Base-by-base conservation (phyloP, 2,888 invertebrate species). In the Lordiphosa fenestrarum region DNA sequence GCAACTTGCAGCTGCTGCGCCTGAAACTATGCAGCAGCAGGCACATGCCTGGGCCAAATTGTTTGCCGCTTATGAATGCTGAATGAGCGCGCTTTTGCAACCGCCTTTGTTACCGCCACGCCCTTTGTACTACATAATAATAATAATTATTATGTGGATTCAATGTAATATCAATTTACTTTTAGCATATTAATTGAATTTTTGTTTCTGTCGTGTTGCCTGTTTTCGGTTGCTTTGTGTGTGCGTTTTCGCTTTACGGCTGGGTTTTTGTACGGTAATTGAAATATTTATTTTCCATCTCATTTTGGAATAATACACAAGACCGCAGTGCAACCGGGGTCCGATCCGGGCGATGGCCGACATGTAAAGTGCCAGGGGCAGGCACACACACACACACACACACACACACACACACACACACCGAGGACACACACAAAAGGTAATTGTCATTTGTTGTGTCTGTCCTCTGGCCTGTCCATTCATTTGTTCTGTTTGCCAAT, bases 121-220 rank as follows among this genome's bases (percentile, higher is more conserved):
- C 37, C 9, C 21, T 37, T 42, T 38, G 48, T 40, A 48, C 50
- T 44, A 39, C 48, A 63, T 49, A 65, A 59, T 64, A 48, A 37
- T 66, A n/a, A 15, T 38, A 40, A 56, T 62, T 42, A 49, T 40
- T 9, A 62, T 73, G 71, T 53, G 63, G 69, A 73, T 67, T 55
- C 71, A 62, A 67, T 66, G 63, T 59, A 65, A 85, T 85, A 85
- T 80, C 78, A 78, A 78, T 78, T 78, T 78, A 80, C 85, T 83
- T 72, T 78, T 67, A 67, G 85, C 76, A 83, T 83, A 83, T 83
- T 78, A 78, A 78, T 78, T 78, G 85, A 71, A 85, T 85, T 85
- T 85, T 83, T 77, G 72, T 56, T 67, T 77, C 63, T 77, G 53
- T 64, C 50, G 52, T 55, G 44, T 61, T 84, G 78, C 73, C 83